Percentiles rank a stretch among this genome's conserved stretches.
These are phyloP conservation scores for Hipposideros armiger DNA, from an alignment of 2,113 vertebrate species.

Conservation along the genomic window DNA sequence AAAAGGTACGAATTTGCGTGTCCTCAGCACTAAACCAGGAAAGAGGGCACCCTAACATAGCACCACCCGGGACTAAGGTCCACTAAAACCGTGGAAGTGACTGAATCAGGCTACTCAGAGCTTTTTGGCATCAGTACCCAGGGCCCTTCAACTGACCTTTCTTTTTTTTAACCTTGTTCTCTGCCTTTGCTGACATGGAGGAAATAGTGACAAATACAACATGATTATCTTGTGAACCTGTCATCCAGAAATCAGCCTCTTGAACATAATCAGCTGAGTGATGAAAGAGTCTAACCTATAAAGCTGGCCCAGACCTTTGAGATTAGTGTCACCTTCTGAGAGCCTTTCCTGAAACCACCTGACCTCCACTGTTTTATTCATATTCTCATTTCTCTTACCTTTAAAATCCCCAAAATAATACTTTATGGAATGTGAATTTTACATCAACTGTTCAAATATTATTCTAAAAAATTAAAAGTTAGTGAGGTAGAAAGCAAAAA, in stretches of 20 bases:
- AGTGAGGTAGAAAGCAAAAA: slow-evolving; percentile 24
- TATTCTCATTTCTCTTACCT: neutral
- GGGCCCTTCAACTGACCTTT: neutral
- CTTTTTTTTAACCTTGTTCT: neutral
- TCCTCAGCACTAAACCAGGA: neutral
- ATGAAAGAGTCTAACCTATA: neutral
- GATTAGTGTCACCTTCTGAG: neutral
- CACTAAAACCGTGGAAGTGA: neutral
- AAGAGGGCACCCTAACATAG: neutral
- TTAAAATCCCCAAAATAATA: neutral
- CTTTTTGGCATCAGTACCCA: neutral
- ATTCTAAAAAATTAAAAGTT: slow-evolving; percentile 46
- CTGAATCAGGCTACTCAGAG: neutral
- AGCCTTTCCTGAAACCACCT: neutral
- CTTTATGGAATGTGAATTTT: slow-evolving; percentile 8
- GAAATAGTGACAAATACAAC: slow-evolving; percentile 22
- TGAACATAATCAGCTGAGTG: neutral
- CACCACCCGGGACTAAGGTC: neutral
- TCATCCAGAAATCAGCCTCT: neutral
- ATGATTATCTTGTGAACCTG: neutral
- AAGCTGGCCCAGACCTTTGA: neutral
- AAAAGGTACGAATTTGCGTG: neutral
- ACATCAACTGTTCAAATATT: neutral
- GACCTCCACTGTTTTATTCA: neutral
- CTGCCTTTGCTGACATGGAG: neutral